phyloP scores from a whole-genome alignment of 2,888 invertebrate genomes.

The Clivina fossor region DNA sequence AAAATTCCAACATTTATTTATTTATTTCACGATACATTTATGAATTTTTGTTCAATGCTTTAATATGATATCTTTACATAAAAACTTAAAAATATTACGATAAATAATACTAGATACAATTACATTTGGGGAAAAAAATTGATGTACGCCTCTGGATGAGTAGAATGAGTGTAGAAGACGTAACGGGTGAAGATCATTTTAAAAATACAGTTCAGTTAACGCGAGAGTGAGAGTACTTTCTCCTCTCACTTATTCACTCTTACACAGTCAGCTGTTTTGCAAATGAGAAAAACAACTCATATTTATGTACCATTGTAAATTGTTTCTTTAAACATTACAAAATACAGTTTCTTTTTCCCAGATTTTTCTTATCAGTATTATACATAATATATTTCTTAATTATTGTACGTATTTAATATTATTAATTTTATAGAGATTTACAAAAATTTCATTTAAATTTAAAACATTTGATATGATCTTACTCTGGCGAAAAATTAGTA shows the following conservation, averaged over 20 bases:
- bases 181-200: slow-evolving; percentile 20
- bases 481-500: no score
- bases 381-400: not conserved
- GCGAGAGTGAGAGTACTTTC: slow-evolving; percentile 30
- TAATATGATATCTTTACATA: not conserved
- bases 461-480: no score
- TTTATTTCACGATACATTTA: no score
- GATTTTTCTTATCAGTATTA: not conserved
- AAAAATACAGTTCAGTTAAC: slow-evolving; percentile 31
- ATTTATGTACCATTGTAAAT: slow-evolving; percentile 27
- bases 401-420: no score
- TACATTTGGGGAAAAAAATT: not conserved
- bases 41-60: no score
- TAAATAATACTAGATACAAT: no score
- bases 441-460: no score
- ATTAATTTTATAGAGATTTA: no score
- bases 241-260: slow-evolving; percentile 1
- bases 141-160: slow-evolving; percentile 11
- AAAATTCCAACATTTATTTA: no score
- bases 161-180: slow-evolving; percentile 17
- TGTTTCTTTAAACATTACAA: no score
- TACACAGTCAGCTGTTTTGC: slow-evolving; percentile 24
- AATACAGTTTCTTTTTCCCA: no score
- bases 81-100: no score
- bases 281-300: slow-evolving; percentile 21